Evolutionary conservation across 2,797 vertebrate genomes (phyloP), one percentile per base, ranked within the genome.

Genomic region (Periparus ater): DNA sequence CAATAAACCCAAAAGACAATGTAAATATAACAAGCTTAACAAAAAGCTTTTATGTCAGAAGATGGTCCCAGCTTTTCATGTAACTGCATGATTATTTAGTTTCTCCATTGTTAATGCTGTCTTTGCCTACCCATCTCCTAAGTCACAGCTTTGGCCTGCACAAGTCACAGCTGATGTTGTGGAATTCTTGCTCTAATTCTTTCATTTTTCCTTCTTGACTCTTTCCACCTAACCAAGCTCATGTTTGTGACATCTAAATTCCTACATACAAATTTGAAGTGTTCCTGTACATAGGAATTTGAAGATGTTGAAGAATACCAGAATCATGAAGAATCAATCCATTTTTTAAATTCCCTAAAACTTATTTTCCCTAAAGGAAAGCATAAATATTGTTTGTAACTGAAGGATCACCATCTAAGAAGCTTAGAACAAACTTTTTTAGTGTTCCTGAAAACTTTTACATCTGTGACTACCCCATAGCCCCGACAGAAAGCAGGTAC

Each of bases 301-400:
- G 58, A 75, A 67, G 57, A 30, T 86, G 82, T 58, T 91, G 95
- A 84, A 94, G 79, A 61, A 83, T 85, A 67, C 6, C 21, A 47
- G 25, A 86, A 73, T 96, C 60, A 87, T 90, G 83, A 95, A 85
- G 22, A 95, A 95, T 87, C 88, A 96, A 89, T 92, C 75, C 2
- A 17, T 50, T 67, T 26, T 53, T 83, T 32, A 13, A 4, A 65
- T 17, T 53, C 27, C 17, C 26, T 55, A 40, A 63, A 54, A 62
- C 22, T 13, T 57, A 61, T 76, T 67, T 81, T 79, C 48, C 38
- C 10, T 30, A 1, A 15, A 36, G 21, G 7, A 63, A 57, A 23
- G 38, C 34, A 25, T 21, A 70, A 47, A 27, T 74, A 26, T 19
- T 66, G 48, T 27, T 81, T 63, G 19, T 48, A 61, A 45, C 76